These are phyloP conservation scores for Arion vulgaris DNA, from an alignment of 1,140 invertebrate species.

Conservation along the genomic window DNA sequence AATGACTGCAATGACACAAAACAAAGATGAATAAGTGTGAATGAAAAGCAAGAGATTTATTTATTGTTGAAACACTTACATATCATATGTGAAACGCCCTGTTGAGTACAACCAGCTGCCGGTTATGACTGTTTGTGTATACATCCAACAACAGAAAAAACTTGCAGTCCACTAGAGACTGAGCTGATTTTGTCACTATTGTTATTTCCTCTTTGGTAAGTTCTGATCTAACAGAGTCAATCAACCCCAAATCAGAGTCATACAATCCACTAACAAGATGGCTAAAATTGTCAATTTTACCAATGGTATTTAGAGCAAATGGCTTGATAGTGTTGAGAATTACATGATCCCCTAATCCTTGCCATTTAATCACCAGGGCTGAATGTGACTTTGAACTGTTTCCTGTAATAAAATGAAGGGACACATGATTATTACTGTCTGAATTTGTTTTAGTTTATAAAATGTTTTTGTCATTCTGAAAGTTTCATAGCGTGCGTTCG, in stretches of 20 bases:
- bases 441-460: too few relatives aligned
- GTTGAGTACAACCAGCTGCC: neutral
- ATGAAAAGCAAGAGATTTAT: too few relatives aligned
- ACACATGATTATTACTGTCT: neutral
- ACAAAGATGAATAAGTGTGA: too few relatives aligned
- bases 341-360: neutral
- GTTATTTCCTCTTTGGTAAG: neutral
- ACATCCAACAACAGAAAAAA: constrained; percentile 18
- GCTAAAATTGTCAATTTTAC: neutral
- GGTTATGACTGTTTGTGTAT: neutral
- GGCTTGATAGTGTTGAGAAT: constrained; percentile 10
- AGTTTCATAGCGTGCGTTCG: too few relatives aligned
- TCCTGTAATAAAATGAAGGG: neutral
- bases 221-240: neutral
- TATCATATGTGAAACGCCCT: neutral
- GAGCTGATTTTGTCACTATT: neutral
- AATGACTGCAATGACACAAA: too few relatives aligned
- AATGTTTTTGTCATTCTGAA: too few relatives aligned
- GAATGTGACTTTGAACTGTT: neutral
- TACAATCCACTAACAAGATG: neutral
- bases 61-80: too few relatives aligned
- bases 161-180: neutral
- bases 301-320: neutral
- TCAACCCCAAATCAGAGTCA: constrained; percentile 3
- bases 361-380: neutral